These are phyloP conservation scores for Neoascia interrupta DNA, from an alignment of 2,888 invertebrate genomes.

Conservation along the genomic window DNA sequence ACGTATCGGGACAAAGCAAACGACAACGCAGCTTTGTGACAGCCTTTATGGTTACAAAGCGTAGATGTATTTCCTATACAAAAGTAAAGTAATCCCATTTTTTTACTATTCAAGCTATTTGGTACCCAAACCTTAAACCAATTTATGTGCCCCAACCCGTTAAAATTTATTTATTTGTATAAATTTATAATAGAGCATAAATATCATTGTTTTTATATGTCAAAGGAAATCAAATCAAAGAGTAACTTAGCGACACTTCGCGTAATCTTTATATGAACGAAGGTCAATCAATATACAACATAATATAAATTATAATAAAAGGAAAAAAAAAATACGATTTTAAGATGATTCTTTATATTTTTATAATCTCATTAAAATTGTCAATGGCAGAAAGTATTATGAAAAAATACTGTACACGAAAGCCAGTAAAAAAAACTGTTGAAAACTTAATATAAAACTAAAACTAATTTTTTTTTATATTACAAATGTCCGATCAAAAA, in stretches of 20 bases:
- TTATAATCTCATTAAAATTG: conserved; percentile 41
- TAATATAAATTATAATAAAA: conserved; percentile 9
- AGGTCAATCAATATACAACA: conserved; percentile 37
- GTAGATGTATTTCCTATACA: too few species aligned
- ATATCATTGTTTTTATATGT: neutral
- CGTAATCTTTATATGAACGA: conserved; percentile 25
- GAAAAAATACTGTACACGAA: conserved; percentile 8
- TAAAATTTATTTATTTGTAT: too few species aligned
- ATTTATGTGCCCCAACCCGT: too few species aligned
- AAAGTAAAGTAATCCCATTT: too few species aligned
- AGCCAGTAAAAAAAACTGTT: neutral
- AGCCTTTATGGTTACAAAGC: too few species aligned
- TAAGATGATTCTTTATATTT: conserved; percentile 52
- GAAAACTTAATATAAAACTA: neutral
- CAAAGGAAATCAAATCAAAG: conserved; percentile 14
- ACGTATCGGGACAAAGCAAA: too few species aligned
- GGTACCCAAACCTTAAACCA: too few species aligned
- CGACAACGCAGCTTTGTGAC: too few species aligned
- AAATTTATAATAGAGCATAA: too few species aligned
- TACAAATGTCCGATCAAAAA: neutral
- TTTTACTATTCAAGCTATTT: too few species aligned
- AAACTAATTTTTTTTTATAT: too few species aligned
- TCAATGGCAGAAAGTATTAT: conserved; percentile 26
- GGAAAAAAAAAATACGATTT: conserved; percentile 18
- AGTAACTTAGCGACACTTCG: conserved; percentile 39